These are phyloP conservation scores for Drosophila mettleri DNA, from an alignment of 2,888 invertebrate species.

Conservation along the genomic window DNA sequence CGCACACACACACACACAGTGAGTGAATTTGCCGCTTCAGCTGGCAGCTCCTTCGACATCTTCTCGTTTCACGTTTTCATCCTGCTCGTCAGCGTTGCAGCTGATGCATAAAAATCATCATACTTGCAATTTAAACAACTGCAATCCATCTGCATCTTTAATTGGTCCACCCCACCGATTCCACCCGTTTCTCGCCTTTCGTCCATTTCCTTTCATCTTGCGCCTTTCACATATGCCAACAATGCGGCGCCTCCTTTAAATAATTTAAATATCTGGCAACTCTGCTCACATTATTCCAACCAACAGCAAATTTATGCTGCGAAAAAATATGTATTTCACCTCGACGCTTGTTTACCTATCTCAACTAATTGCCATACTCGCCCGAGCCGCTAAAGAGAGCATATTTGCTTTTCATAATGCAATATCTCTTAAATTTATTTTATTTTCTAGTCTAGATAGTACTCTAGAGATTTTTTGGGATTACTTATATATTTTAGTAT, in stretches of 20 bases:
- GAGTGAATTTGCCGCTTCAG: conserved; percentile 35
- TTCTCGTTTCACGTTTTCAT: conserved; percentile 10
- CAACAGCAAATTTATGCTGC: conserved; percentile 9
- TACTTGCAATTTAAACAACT: conserved; percentile 79
- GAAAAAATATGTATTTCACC: not conserved
- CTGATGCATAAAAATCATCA: conserved; percentile 81
- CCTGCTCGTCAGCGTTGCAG: conserved; percentile 40
- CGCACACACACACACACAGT: conserved; percentile 38
- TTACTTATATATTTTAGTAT: not conserved
- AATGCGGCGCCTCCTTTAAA: conserved; percentile 51
- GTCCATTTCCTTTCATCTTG: conserved; percentile 6
- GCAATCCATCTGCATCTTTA: conserved; percentile 79
- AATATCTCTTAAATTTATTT: too few species aligned
- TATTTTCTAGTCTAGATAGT: too few species aligned
- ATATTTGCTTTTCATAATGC: not conserved
- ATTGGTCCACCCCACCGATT: conserved; percentile 53
- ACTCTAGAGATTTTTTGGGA: too few species aligned
- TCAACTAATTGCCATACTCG: not conserved
- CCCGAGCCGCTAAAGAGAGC: not conserved
- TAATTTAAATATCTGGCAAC: conserved; percentile 58
- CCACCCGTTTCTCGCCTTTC: not conserved
- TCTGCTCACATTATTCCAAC: conserved; percentile 44
- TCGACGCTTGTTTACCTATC: not conserved
- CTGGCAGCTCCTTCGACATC: conserved; percentile 29
- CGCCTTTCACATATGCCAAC: conserved; percentile 27